A percentile compares a stretch with the other conserved stretches of the same genome.
Evolutionary conservation across 1,140 invertebrate genomes (phyloP).

Genomic region (Cotesia chilonis): DNA sequence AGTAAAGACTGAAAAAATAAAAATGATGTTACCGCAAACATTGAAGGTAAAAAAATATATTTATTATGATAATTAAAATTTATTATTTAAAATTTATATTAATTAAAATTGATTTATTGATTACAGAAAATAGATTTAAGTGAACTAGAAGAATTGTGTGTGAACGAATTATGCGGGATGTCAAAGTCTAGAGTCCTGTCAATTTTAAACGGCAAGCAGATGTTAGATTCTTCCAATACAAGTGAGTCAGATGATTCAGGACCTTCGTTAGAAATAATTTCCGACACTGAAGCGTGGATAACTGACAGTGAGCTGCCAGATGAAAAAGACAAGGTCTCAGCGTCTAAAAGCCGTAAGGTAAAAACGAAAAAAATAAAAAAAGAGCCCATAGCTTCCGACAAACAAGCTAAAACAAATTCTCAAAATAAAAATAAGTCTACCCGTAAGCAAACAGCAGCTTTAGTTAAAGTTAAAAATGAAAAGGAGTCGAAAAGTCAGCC

Average conservation of each 20-base stretch:
- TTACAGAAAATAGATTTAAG: constrained; percentile 56
- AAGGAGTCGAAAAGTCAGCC: constrained; percentile 40
- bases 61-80: neutral
- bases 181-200: constrained; percentile 57
- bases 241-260: constrained; percentile 59
- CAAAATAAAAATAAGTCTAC: constrained; percentile 36
- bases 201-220: constrained; percentile 58
- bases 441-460: neutral
- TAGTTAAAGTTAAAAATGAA: constrained; percentile 47
- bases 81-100: constrained; percentile 6
- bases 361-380: constrained; percentile 45
- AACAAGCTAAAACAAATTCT: constrained; percentile 45
- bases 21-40: constrained; percentile 62
- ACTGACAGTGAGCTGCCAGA: constrained; percentile 48
- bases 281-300: constrained; percentile 61
- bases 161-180: constrained; percentile 62
- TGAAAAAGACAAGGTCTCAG: constrained; percentile 48
- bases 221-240: constrained; percentile 61
- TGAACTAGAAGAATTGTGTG: constrained; percentile 60
- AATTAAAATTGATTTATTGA: constrained; percentile 12
- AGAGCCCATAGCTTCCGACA: constrained; percentile 41
- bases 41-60: constrained; percentile 51
- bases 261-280: constrained; percentile 63
- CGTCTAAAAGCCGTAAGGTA: constrained; percentile 44
- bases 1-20: constrained; percentile 61